Evolutionary conservation across 2,797 vertebrate genomes (phyloP).

Genomic region (Sphenodon punctatus): DNA sequence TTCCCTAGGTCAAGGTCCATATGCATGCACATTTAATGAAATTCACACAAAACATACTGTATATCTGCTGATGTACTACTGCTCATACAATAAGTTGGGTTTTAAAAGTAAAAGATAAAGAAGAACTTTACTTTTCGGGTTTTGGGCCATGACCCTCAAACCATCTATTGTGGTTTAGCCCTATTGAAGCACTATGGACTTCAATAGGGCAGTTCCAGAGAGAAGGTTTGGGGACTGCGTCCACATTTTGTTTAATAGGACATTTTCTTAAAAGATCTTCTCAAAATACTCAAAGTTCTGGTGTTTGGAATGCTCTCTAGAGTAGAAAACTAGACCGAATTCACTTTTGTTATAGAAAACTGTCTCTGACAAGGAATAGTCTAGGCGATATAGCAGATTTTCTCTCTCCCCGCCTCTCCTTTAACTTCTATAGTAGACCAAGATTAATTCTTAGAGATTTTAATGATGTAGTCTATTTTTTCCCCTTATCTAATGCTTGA

Average conservation of each 20-base stretch:
- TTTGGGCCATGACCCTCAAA: too few species aligned
- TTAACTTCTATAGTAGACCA: rapidly evolving
- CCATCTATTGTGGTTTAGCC: too few species aligned
- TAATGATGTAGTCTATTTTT: too few species aligned
- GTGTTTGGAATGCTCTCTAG: too few species aligned
- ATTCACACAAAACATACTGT: neutral
- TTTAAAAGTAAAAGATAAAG: neutral
- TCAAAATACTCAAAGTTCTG: neutral
- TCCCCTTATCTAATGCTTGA: neutral
- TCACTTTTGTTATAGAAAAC: too few species aligned
- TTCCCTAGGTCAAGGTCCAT: conserved; percentile 12
- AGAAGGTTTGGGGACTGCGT: too few species aligned
- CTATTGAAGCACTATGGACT: too few species aligned
- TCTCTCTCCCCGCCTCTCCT: too few species aligned
- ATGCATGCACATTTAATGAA: conserved; percentile 2
- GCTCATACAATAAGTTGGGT: neutral
- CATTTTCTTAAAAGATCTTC: neutral
- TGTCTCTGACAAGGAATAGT: neutral
- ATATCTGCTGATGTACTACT: neutral
- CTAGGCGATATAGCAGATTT: neutral
- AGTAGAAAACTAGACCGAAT: too few species aligned
- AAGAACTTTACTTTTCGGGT: too few species aligned
- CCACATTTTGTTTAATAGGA: too few species aligned
- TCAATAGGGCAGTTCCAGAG: too few species aligned
- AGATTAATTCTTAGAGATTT: neutral